Evolutionary conservation across 2,888 invertebrate genomes (phyloP), one percentile per base, ranked within the genome.

Genomic region (Acronicta psi): DNA sequence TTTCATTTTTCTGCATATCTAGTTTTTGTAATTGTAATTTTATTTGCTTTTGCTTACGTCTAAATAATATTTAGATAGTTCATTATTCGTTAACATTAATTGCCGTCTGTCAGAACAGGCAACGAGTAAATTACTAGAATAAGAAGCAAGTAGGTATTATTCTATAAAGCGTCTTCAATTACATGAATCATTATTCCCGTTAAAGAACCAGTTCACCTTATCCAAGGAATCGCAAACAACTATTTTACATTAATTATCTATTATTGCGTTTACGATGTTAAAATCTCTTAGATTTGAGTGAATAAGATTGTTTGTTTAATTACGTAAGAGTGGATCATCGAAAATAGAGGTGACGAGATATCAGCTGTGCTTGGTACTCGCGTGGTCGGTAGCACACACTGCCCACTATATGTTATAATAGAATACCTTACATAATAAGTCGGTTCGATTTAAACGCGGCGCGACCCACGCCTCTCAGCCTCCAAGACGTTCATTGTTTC

Each of bases 331-430:
- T 74, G 64, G 69, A 77, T 78, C 69, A 79, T 79, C 76, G 72
- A 85, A 90, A 90, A 90, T 89, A 91, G 84, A 81, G 50, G 81
- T 90, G 90, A 89, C 86, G 82, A 66, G 63, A 72, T 54, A 66
- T 78, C 79, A 80, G 76, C 77, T 80, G 77, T 51, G 67, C 40
- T 52, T 8, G 14, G 41, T 66, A 10, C 41, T 29, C 11, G 44
- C 17, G 38, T 14, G 43, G 46, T 42, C 63, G 60, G 72, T 71
- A 73, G 75, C 76, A 69, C 77, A 78, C 57, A 73, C 66, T 73
- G 64, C 88, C 87, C 84, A 88, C 87, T 69, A 49, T 51, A 45
- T 57, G 62, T 66, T 77, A 72, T 77, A 78, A 82, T 82, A 75
- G 66, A 79, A 77, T 78, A 83, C 59, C 74, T 71, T 77, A 82